A percentile compares a stretch with the other conserved stretches of the same genome.
Evolutionary conservation across 1,140 invertebrate species (phyloP).

Genomic region (Littorina saxatilis): DNA sequence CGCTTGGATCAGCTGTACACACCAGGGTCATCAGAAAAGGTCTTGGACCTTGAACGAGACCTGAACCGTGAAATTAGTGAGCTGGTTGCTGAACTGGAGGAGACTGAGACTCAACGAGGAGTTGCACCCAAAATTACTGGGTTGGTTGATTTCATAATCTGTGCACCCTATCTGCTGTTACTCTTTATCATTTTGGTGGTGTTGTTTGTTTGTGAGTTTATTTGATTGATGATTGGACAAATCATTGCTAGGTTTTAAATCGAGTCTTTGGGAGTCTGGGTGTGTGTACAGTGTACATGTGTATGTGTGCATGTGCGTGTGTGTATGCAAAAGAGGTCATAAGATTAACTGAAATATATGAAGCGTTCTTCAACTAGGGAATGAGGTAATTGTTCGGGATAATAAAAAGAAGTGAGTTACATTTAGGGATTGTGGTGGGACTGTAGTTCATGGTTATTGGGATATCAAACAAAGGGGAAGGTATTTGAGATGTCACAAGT

Average conservation of each 20-base stretch:
- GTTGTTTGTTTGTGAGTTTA: background rate
- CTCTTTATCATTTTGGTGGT: background rate
- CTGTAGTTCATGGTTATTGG: no score
- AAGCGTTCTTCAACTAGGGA: no score
- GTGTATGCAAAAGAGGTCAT: background rate
- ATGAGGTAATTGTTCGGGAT: no score
- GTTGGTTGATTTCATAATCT: conserved; percentile 46
- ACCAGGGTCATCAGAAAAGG: conserved; percentile 64
- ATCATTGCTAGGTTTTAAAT: no score
- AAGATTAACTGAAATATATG: background rate
- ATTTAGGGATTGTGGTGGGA: no score
- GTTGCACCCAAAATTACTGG: conserved; percentile 64
- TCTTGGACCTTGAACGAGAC: conserved; percentile 68
- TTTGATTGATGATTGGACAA: no score
- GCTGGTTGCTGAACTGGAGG: conserved; percentile 72
- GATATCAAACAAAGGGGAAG: no score
- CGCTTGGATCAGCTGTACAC: conserved; percentile 65
- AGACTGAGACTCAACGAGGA: conserved; percentile 71
- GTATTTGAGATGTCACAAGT: no score
- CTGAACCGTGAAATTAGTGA: conserved; percentile 72
- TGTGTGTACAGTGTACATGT: background rate
- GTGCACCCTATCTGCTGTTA: background rate
- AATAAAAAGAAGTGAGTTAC: no score
- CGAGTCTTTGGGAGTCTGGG: background rate
- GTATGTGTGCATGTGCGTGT: conserved; percentile 6